phyloP scores from a whole-genome alignment of 2,113 vertebrate species.

The Hypomesus transpacificus region DNA sequence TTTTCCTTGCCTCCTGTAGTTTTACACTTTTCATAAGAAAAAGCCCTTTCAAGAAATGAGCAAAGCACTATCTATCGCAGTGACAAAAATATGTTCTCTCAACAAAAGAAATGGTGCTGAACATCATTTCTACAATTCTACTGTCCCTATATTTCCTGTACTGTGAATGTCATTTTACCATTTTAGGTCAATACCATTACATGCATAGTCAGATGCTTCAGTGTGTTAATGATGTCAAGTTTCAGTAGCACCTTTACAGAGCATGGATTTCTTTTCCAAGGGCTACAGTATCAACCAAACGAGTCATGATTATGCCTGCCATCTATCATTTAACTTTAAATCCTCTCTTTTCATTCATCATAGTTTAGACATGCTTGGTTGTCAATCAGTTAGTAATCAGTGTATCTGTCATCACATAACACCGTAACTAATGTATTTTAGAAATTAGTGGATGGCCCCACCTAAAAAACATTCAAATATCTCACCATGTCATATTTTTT shows the following conservation, averaged over 20 bases:
- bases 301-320: constrained; percentile 1
- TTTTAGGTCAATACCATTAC: background rate
- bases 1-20: background rate
- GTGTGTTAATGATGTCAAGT: background rate
- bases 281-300: background rate
- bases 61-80: background rate
- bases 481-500: too few species aligned
- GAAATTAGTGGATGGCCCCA: background rate
- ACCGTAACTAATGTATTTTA: background rate
- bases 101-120: too few species aligned
- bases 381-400: constrained; percentile 3
- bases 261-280: background rate
- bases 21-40: constrained; percentile 26
- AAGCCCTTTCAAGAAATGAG: constrained; percentile 18
- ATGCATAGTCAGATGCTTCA: background rate
- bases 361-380: background rate
- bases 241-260: background rate
- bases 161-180: background rate
- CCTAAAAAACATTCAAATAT: too few species aligned
- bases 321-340: background rate
- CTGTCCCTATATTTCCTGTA: background rate
- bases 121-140: background rate
- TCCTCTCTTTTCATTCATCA: background rate
- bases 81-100: too few species aligned
- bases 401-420: background rate